Base-by-base conservation (phyloP, 1,140 invertebrate species). In the Drosophila cardini region DNA sequence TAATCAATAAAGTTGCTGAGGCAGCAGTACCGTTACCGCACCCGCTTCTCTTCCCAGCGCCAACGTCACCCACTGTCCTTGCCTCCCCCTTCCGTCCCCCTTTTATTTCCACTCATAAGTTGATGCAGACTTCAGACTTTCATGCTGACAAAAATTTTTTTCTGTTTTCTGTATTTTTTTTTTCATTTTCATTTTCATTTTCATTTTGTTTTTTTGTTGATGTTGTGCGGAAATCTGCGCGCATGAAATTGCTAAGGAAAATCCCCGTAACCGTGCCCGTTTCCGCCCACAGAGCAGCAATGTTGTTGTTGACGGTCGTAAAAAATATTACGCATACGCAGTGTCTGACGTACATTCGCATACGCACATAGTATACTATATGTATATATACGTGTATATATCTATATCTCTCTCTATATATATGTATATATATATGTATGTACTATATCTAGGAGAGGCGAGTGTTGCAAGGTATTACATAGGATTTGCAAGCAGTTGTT, bases 301-400 rank as follows among this genome's bases (percentile, higher is more conserved):
- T 55, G 21, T 26, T 62, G 30, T 85, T 78, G 81, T 71, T 75
- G 81, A 71, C 56, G 80, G 69, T 89, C 72, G 83, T 77, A 77
- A 83, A 86, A 84, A 85, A 87, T 87, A 89, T 89, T 87, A 80
- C 84, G 84, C 84, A 87, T 84, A 89, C 84, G 80, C 77, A 79
- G 79, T 65, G 80, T 70, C 79, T 83, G 83, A 86, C 82, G 77
- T 38, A 46, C 40, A 63, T 52, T 70, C 30, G 42, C 26, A 50
- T 32, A 32, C 48, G 71, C 45, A 55, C 58, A 70, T 61, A 67
- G 69, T 55, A 73, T 62, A 57, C 21, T 48, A 36, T 46, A 56
- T 61, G 40, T 15, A 13, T 38, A 38, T 11, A 11, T n/a, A 11
- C 13, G 15, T 40, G 13, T 40, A 6, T 40, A 15, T 16, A 15